Base-by-base conservation (phyloP, 2,797 vertebrate species). In the Sebastes hubbsi region DNA sequence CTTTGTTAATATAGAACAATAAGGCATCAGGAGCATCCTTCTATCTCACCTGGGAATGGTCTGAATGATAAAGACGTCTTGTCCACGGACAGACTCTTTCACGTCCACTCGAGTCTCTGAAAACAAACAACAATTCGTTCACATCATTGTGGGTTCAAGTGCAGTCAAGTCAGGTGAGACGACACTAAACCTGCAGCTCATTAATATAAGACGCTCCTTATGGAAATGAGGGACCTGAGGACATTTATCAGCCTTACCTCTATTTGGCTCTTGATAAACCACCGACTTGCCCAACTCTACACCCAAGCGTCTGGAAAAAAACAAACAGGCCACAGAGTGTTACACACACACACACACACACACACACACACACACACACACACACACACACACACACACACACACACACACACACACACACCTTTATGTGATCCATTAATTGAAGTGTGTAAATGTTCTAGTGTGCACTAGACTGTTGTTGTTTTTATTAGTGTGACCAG, bases 51-150 rank as follows among this genome's bases (percentile, higher is more conserved):
- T 98, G 84, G 98, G 98, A 92, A 99, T 98, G 32, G 98, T 99
- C 93, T 99, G 99, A 82, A 99, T 99, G 87, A 99, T 99, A 88
- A 99, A 99, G 88, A 99, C 96, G 79, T 99, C 97, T 91, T 99
- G 98, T 38, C 99, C 99, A 63, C 98, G 96, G 24, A 99, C 99
- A 0, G 98, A 99, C 88, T 99, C 98, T 82, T 98, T 97, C 75
- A 99, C 97, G 82, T 99, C 97, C 80, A 99, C 98, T 96, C 97
- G 95, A 6, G 98, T 99, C 95, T 99, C 99, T 99, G 87, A 18
- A 29, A 52, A 66, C 0, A 61, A 32, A 54, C 0, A 70, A 13
- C 2, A 42, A 49, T 13, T 29, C 38, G 20, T 13, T 29, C 38
- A 49, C 18, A 54, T 12, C 8, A 69, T 1, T 8, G 10, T 32